Conservation (phyloP, 1,140 invertebrate species). For the Drosophila repleta region DNA sequence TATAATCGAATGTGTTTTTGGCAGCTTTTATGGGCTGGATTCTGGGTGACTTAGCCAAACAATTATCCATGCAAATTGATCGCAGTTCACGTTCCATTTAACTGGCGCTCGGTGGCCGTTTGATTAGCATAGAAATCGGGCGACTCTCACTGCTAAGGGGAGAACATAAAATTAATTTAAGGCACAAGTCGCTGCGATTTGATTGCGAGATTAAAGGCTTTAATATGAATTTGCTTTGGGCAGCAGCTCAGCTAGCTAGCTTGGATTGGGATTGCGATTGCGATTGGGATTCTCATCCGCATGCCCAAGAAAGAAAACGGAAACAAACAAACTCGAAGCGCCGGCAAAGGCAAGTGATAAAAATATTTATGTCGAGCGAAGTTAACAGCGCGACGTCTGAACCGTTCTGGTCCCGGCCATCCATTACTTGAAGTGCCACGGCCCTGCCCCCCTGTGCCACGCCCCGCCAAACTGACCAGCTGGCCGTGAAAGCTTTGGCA, state of each 20-base stretch:
- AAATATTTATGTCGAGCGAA: slow-evolving; percentile 74
- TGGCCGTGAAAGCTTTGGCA: slow-evolving; percentile 28
- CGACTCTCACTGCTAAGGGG: neutral
- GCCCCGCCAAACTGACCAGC: slow-evolving; percentile 26
- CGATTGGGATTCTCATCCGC: too few relatives aligned
- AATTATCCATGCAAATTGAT: neutral
- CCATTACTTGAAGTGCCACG: slow-evolving; percentile 30
- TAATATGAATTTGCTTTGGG: slow-evolving; percentile 67
- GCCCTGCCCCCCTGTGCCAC: neutral
- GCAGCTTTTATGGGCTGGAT: too few relatives aligned
- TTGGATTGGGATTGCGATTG: too few relatives aligned
- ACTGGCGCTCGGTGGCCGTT: neutral
- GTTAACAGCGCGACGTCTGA: slow-evolving; percentile 60
- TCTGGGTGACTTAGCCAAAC: neutral
- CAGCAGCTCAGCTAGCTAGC: slow-evolving; percentile 12
- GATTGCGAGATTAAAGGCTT: slow-evolving; percentile 54
- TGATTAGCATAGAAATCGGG: slow-evolving; percentile 1
- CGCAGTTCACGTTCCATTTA: neutral
- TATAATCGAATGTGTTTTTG: neutral
- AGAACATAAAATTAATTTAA: slow-evolving; percentile 64
- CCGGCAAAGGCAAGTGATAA: slow-evolving; percentile 66
- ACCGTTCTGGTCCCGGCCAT: slow-evolving; percentile 30
- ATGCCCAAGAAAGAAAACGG: slow-evolving; percentile 4
- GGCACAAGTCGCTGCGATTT: slow-evolving; percentile 39
- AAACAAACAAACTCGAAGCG: slow-evolving; percentile 39